Base-by-base conservation (phyloP, 2,113 vertebrate genomes). In the Elanoides forficatus region DNA sequence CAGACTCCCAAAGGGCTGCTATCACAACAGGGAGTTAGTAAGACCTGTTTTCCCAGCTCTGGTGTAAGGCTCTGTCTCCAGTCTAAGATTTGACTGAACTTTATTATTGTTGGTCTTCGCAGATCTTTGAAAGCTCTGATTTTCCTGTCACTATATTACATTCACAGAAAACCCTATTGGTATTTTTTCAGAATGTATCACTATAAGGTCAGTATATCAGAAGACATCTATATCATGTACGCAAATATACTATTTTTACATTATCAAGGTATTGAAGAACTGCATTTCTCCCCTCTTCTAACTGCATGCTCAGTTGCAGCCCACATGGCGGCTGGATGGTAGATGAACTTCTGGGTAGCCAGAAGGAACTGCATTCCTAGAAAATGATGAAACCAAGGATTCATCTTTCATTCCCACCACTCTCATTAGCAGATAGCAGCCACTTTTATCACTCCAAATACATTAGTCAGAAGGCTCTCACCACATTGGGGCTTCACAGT, bases 311-410 rank as follows among this genome's bases (percentile, higher is more conserved):
- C 70, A 18, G 27, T 11, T 20, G 48, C 70, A 93, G 74, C 71
- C 62, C n/a, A 53, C 62, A 36, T 1, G 0, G 75, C 76, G 89
- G 47, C 66, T 81, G 86, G 72, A 58, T 74, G 75, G 92, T 65
- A 36, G 80, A 45, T 58, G 80, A 56, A 75, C 65, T 62, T 30
- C 83, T 81, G 88, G 86, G 91, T 89, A 92, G 80, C 30, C 82
- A 92, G 90, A 71, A 96, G 83, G 81, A 94, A 7, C 83, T 56
- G 76, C 86, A 91, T 94, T 95, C 94, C 92, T 93, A 60, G 73
- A 93, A 94, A 94, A 97, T 93, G 66, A 96, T 89, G 86, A 95
- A 96, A 91, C 73, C 73, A 55, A 79, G 86, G 68, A 68, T 68
- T 94, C 65, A 52, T 95, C 94, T 97, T 60, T 95, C 88, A 85